phyloP scores from a whole-genome alignment of 2,888 invertebrate species.

The Schizaphis graminum region DNA sequence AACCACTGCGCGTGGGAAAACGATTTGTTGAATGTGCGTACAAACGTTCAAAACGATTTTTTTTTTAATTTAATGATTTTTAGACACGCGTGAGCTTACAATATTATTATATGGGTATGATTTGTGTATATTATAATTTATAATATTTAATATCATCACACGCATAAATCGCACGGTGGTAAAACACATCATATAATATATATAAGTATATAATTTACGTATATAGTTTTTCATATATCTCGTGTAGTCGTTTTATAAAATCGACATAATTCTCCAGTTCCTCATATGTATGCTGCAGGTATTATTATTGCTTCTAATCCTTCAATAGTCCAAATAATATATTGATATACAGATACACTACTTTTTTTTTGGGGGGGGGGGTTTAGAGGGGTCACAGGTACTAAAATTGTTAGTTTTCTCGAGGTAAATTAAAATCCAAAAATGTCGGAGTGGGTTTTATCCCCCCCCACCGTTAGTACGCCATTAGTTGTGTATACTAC shows the following conservation, averaged over 20 bases:
- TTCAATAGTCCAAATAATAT: not conserved
- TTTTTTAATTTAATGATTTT: conserved; percentile 6
- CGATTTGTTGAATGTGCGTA: not conserved
- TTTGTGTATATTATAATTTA: not conserved
- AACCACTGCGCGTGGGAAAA: not conserved
- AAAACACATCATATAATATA: not conserved
- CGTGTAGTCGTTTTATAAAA: not conserved
- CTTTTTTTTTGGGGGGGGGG: no score
- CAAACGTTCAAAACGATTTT: not conserved
- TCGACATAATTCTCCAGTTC: not conserved
- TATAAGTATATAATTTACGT: not conserved
- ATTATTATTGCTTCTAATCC: not conserved
- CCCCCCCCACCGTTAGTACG: no score
- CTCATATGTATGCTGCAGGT: not conserved
- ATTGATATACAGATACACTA: not conserved
- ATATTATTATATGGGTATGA: not conserved
- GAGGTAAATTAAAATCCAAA: no score
- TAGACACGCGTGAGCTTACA: not conserved
- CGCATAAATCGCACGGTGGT: not conserved
- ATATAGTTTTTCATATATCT: not conserved
- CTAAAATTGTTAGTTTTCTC: no score
- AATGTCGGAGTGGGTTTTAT: no score
- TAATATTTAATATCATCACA: not conserved
- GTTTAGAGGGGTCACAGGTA: no score
- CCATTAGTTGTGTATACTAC: no score